Base-by-base conservation (phyloP, 2,888 invertebrate species). In the Cryptocheilus praepositus region DNA sequence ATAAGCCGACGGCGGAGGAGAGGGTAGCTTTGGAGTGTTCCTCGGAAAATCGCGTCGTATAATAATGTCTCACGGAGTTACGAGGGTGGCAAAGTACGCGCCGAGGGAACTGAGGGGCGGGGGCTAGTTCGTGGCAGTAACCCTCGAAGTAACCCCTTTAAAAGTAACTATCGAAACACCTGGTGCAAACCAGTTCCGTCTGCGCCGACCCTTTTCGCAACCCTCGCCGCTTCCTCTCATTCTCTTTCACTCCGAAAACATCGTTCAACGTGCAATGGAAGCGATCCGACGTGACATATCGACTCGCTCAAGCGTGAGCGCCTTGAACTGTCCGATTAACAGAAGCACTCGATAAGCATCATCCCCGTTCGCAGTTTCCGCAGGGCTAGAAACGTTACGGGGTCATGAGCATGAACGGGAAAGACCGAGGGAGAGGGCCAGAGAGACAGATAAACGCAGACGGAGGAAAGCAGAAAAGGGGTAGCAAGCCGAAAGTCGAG, bases 131-230 rank as follows among this genome's bases (percentile, higher is more conserved):
- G 59, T 66, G 66, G 68, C 58, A 72, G 71, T 80, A 79, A 82
- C 76, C 75, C 68, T 62, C 65, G 49, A 68, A 72, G 77, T 80
- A 81, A 82, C 83, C 82, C 81, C 78, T 80, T 80, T 80, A 82
- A 82, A 82, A 81, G 76, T 82, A 82, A 83, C 80, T 79, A 77
- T 75, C 74, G 74, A 71, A 74, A 77, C 82, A 83, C 82, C 82
- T 81, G 82, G 76, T 80, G 74, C 82, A 71, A 62, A 71, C 71
- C 70, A 53, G 64, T 52, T 64, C 69, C 36, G 36, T 57, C 68
- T 57, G 25, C 53, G 51, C 36, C 36, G 36, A 36, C 36, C 36
- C 36, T 49, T 49, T 49, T 22, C 64, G 63, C 52, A 63, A 43
- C 71, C 60, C 61, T 65, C 69, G 56, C 63, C 71, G 63, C 67